These are phyloP conservation scores for Augochlora pura DNA, from an alignment of 1,140 invertebrate species.

Conservation along the genomic window DNA sequence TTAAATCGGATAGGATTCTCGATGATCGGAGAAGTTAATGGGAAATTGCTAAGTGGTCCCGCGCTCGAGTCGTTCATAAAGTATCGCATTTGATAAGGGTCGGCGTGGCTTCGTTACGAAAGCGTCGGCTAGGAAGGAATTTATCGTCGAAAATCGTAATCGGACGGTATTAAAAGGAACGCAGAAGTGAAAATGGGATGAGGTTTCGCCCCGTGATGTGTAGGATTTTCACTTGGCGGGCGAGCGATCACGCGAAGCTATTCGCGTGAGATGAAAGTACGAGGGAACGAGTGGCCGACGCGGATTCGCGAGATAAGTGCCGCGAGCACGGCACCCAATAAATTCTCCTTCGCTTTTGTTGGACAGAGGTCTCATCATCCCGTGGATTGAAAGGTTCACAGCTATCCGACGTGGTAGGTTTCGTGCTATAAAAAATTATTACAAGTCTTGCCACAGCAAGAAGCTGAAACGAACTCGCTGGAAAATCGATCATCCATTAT, in stretches of 20 bases:
- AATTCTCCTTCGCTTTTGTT: background rate
- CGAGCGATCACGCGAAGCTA: slow-evolving; percentile 31
- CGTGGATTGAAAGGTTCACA: too few species aligned
- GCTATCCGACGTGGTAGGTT: too few species aligned
- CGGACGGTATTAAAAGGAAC: slow-evolving; percentile 11
- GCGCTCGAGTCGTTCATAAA: background rate
- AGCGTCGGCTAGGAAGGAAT: background rate
- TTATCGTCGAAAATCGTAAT: slow-evolving; percentile 16
- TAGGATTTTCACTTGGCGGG: slow-evolving; percentile 30
- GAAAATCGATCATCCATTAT: too few species aligned
- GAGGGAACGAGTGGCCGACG: slow-evolving; percentile 30
- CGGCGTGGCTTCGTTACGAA: background rate
- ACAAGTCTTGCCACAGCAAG: too few species aligned
- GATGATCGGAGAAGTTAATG: background rate
- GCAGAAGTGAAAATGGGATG: slow-evolving; percentile 36
- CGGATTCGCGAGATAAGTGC: slow-evolving; percentile 30
- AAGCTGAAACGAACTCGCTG: too few species aligned
- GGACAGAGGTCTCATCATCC: background rate
- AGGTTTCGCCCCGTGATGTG: slow-evolving; percentile 14
- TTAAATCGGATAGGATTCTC: background rate
- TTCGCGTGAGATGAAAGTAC: slow-evolving; percentile 35
- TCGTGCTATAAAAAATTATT: too few species aligned
- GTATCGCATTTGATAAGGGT: background rate
- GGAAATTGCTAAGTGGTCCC: background rate
- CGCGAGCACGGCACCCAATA: slow-evolving; percentile 5